Evolutionary conservation across 2,113 vertebrate genomes (phyloP), one percentile per base, ranked within the genome.

Genomic region (Oncorhynchus mykiss): DNA sequence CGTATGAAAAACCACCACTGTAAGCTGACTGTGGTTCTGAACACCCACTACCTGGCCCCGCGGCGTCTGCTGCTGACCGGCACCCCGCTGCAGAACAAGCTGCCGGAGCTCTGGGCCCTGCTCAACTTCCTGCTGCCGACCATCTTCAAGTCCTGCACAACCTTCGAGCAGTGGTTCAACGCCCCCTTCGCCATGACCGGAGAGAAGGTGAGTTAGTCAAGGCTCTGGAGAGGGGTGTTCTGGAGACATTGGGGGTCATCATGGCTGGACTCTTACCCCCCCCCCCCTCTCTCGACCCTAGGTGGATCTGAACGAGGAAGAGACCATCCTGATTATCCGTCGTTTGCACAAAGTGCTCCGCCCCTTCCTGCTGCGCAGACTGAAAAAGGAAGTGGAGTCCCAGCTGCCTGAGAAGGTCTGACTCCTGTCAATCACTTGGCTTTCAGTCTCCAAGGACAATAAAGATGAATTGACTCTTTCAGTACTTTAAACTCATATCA

Each of bases 1-100:
- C 91, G 98, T 0, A 99, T 99, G 98, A 99, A 99, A 91, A 99
- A 99, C 90, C 98, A 99, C 82, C 98, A 99, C 91, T 99, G 98
- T 89, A 99, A 98, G 62, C 95, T 99, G 54, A 98, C 98, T 0
- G 97, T 98, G 90, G 98, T 99, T 69, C 92, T 99, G 62, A 99
- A 99, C 92, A 99, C 98, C 0, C 97, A 99, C 93, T 99, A 99
- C 25, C 91, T 99, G 86, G 98, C 98, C 0, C 98, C 98, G 0
- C 94, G 98, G 0, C 96, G 98, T 0, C 1, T 99, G 76, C 94
- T 99, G 70, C 96, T 99, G 20, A 99, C 98, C 0, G 98, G 97
- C 1, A 99, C 97, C 0, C 98, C 97, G 0, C 93, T 99, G 72
- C 98, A 99, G 90, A 99, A 99, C 92, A 99, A 99, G 82, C 95